A percentile compares a stretch with the other conserved stretches of the same genome.
phyloP scores from a whole-genome alignment of 1,140 invertebrate genomes.

The Neodiprion lecontei region DNA sequence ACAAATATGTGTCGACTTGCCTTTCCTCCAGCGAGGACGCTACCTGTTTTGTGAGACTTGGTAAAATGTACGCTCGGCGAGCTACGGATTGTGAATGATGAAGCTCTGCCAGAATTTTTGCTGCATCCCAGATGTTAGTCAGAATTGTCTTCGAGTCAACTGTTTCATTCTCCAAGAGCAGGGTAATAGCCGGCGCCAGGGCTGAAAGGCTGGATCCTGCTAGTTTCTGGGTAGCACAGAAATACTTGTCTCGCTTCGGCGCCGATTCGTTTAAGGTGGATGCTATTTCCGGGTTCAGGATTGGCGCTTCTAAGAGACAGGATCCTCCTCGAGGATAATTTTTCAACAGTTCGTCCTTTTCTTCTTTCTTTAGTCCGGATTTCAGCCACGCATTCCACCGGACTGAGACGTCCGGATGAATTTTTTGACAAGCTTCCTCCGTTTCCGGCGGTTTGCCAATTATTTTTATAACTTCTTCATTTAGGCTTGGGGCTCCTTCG shows the following conservation, averaged over 20 bases:
- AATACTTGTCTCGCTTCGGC: background rate
- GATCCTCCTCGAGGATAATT: background rate
- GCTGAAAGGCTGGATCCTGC: conserved; percentile 8
- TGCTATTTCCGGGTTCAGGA: conserved; percentile 7
- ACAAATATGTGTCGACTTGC: background rate
- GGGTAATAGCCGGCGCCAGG: background rate
- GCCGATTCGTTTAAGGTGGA: background rate
- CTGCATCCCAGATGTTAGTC: conserved; percentile 12
- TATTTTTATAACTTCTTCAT: conserved; percentile 16
- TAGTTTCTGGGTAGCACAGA: conserved; percentile 13
- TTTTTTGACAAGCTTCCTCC: background rate
- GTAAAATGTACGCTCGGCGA: conserved; percentile 11
- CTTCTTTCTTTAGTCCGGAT: background rate
- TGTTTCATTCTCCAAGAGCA: background rate
- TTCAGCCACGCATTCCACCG: conserved; percentile 12
- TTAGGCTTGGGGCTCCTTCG: background rate
- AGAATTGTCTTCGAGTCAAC: conserved; percentile 10
- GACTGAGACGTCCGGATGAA: background rate
- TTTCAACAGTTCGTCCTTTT: background rate
- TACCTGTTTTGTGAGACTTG: conserved; percentile 14
- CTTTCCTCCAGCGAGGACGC: background rate
- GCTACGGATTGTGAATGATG: conserved; percentile 13
- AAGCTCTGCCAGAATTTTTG: conserved; percentile 13
- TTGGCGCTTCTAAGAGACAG: conserved; percentile 11
- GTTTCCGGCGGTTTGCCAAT: background rate